These are phyloP conservation scores for Lasioglossum vierecki DNA, from an alignment of 2,888 invertebrate species.

Conservation along the genomic window DNA sequence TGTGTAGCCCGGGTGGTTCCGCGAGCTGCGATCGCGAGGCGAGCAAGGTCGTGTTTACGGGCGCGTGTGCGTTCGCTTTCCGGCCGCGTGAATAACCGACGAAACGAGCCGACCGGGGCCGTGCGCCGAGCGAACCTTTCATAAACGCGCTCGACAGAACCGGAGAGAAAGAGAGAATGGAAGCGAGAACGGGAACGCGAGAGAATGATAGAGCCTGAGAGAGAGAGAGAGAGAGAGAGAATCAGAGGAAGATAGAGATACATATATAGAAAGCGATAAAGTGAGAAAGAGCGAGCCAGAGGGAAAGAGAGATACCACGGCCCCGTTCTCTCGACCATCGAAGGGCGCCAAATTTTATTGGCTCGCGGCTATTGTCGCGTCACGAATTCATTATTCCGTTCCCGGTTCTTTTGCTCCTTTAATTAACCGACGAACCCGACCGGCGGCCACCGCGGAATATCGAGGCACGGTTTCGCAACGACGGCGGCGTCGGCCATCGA, in stretches of 20 bases:
- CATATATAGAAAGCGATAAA: constrained; percentile 10
- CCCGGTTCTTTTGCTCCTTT: constrained; percentile 24
- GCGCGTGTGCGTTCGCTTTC: constrained; percentile 65
- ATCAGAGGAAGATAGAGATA: not conserved
- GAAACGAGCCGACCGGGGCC: constrained; percentile 8
- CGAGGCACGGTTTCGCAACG: constrained; percentile 17
- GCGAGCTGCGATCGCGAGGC: constrained; percentile 59
- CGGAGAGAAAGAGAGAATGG: not conserved
- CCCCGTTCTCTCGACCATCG: constrained; percentile 7
- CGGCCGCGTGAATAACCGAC: constrained; percentile 58
- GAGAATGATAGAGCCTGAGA: not conserved
- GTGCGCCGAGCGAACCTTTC: constrained; percentile 10
- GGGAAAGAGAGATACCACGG: not conserved
- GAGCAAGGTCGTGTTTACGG: constrained; percentile 75
- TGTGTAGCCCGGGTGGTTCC: constrained; percentile 9
- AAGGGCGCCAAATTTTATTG: constrained; percentile 44
- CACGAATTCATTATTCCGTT: constrained; percentile 43
- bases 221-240: not conserved
- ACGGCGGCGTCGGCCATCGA: constrained; percentile 5
- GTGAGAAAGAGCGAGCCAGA: not conserved
- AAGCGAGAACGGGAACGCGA: not conserved
- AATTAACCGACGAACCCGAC: constrained; percentile 27
- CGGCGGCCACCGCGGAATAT: constrained; percentile 12
- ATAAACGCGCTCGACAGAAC: not conserved
- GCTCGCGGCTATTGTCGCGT: constrained; percentile 35